Evolutionary conservation across 1,140 invertebrate species (phyloP).

Genomic region (Zaprionus tsacasi): DNA sequence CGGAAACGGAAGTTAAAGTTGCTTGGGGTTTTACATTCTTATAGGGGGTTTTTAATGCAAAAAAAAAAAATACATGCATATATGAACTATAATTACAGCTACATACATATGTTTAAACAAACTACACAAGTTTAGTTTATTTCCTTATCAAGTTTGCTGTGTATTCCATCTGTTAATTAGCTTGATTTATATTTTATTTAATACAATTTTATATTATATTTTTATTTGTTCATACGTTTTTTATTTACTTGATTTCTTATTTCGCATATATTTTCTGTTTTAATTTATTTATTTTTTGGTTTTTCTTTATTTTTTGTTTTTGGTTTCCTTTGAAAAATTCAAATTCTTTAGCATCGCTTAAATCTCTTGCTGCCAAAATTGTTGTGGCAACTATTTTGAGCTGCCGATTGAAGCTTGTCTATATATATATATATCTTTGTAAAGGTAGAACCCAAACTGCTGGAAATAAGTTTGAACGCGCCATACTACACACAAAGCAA

Average conservation of each 20-base stretch:
- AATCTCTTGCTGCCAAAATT: conserved; percentile 69
- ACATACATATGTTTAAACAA: too few species aligned
- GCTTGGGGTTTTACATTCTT: background rate
- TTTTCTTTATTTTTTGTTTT: background rate
- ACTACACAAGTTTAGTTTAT: too few species aligned
- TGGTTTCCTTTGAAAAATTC: conserved; percentile 21
- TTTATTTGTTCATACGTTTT: background rate
- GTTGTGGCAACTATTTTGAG: conserved; percentile 71
- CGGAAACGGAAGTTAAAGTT: background rate
- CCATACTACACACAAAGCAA: conserved; percentile 67
- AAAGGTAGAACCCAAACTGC: conserved; percentile 5
- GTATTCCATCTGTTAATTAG: too few species aligned
- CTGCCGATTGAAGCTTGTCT: conserved; percentile 19
- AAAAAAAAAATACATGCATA: too few species aligned
- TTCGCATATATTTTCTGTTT: background rate
- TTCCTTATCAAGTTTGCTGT: too few species aligned
- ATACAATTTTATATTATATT: background rate
- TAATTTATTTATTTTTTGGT: conserved; percentile 4
- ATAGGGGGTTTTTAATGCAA: background rate
- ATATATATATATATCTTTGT: conserved; percentile 13
- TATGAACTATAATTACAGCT: too few species aligned
- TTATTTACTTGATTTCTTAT: background rate
- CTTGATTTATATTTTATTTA: background rate
- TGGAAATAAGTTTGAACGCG: conserved; percentile 61
- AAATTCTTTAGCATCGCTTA: conserved; percentile 68